phyloP scores from a whole-genome alignment of 2,797 vertebrate species.

The Peromyscus eremicus region DNA sequence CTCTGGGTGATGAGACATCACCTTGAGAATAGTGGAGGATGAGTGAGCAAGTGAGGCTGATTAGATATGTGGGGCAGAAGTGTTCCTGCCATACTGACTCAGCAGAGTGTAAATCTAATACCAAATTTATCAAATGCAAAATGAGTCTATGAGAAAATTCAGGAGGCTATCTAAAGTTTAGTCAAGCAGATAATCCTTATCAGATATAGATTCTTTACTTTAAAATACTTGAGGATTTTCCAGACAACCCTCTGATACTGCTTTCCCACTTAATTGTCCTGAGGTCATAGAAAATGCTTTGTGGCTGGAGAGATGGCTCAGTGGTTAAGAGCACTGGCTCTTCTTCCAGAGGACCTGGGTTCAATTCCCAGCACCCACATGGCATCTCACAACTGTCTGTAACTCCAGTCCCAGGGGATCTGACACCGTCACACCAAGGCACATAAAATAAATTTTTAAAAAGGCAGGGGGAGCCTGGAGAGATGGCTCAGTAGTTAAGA shows the following conservation, averaged over 20 bases:
- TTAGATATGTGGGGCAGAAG: neutral
- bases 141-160: neutral
- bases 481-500: no score
- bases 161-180: neutral
- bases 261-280: neutral
- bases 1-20: neutral
- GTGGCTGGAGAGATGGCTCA: no score
- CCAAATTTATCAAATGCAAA: neutral
- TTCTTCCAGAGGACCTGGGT: no score
- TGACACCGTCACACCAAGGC: no score
- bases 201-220: constrained; percentile 2
- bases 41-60: neutral
- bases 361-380: no score
- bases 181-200: neutral
- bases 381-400: no score
- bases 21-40: neutral
- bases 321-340: no score
- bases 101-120: neutral
- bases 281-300: neutral
- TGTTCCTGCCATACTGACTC: neutral
- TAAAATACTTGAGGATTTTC: neutral
- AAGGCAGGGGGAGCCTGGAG: no score
- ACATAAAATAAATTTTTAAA: no score
- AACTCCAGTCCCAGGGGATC: no score
- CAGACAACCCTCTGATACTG: neutral